phyloP scores from a whole-genome alignment of 2,888 invertebrate genomes.

The Amphipoea lucens region DNA sequence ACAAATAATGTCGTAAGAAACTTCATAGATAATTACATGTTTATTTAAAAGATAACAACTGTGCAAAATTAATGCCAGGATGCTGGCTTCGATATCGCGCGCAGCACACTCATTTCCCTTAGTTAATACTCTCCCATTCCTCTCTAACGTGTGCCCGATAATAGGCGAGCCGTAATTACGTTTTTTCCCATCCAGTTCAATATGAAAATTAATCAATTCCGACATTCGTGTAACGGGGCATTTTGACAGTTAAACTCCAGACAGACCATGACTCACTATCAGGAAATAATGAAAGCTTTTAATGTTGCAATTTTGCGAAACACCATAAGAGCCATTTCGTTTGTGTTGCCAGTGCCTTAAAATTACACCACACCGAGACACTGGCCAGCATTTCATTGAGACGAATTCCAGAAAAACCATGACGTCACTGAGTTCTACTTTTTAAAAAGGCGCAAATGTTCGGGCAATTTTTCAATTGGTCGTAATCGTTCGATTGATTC shows the following conservation, averaged over 20 bases:
- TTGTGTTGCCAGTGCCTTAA: slow-evolving; percentile 16
- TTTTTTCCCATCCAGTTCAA: slow-evolving; percentile 54
- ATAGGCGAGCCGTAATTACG: slow-evolving; percentile 50
- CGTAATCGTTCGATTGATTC: slow-evolving; percentile 77
- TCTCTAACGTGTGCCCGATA: slow-evolving; percentile 28
- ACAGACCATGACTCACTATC: slow-evolving; percentile 46
- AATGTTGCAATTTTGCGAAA: slow-evolving; percentile 61
- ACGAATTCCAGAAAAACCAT: slow-evolving; percentile 38
- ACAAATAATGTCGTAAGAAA: slow-evolving; percentile 3
- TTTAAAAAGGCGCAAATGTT: slow-evolving; percentile 27
- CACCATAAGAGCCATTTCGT: slow-evolving; percentile 48
- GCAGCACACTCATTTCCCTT: slow-evolving; percentile 45
- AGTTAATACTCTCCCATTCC: slow-evolving; percentile 48
- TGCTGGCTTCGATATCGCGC: slow-evolving; percentile 34
- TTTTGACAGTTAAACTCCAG: slow-evolving; percentile 61
- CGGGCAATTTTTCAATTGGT: slow-evolving; percentile 80
- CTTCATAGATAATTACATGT: neutral
- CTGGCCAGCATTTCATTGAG: slow-evolving; percentile 1
- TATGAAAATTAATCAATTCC: slow-evolving; percentile 57
- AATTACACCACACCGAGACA: slow-evolving; percentile 35
- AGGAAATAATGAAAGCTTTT: slow-evolving; percentile 58
- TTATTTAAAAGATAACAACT: slow-evolving; percentile 37
- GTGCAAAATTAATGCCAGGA: slow-evolving; percentile 50
- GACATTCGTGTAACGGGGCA: slow-evolving; percentile 49
- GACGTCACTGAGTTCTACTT: slow-evolving; percentile 47